Base-by-base conservation (phyloP, 2,888 invertebrate species). In the Minunthozetes semirufus region DNA sequence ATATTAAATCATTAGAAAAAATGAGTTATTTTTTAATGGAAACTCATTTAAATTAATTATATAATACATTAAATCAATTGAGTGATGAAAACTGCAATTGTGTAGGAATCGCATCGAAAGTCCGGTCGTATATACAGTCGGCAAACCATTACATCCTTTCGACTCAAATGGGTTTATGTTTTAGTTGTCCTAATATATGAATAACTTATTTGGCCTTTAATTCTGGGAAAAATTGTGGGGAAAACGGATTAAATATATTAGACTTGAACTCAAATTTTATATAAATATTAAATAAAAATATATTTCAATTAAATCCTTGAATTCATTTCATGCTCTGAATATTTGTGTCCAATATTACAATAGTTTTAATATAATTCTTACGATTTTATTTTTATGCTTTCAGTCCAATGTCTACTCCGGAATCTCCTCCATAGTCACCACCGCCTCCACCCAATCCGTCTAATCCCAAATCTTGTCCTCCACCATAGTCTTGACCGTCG, bases 191-290 rank as follows among this genome's bases (percentile, higher is more conserved):
- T 68, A 56, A 22, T 53, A 53, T 53, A 15, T 66, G 68, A 68
- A 68, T 68, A 68, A 68, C 68, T 68, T 68, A 68, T 68, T 68
- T 68, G 68, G 68, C 68, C 68, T 68, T 68, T 46, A 46, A 25
- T 42, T 68, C 68, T 33, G 33, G n/a, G n/a, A n/a, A n/a, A 17
- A 29, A 17, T 29, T 46, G 5, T 42, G 1, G 3, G 17, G 0
- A 46, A 42, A 68, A 46, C 11, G 17, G 22, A 25, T 63, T 5
- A 33, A 33, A 33, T 33, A 13, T 63, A 63, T 63, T 33, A 68
- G 38, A 22, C 33, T 63, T 63, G 63, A 63, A 63, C 56, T 56
- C 56, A 56, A 56, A 56, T 56, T 56, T 56, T 33, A 8, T 5
- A 29, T 8, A 63, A 63, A 63, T 8, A 50, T 50, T n/a, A 33